These are phyloP conservation scores for Grantiella picta DNA, from an alignment of 2,113 vertebrate genomes.

Conservation along the genomic window DNA sequence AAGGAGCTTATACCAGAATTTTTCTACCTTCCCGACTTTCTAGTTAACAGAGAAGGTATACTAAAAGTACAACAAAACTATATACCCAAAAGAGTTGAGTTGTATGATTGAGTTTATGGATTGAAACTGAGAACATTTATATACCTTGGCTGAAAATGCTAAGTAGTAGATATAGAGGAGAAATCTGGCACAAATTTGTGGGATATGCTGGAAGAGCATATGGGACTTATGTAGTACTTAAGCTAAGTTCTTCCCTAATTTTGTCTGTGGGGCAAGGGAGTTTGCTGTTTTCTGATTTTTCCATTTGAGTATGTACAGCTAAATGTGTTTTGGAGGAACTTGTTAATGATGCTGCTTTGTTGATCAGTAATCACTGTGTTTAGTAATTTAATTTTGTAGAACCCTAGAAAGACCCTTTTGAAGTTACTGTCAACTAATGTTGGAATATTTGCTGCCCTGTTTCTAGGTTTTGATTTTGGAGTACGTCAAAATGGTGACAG, in stretches of 20 bases:
- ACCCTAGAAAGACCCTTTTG: neutral
- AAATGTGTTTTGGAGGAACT: neutral
- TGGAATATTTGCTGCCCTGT: neutral
- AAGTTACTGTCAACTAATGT: neutral
- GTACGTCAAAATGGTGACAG: constrained; percentile 94
- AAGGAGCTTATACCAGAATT: constrained; percentile 98
- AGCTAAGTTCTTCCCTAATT: neutral
- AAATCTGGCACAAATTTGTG: neutral
- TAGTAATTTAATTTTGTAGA: neutral
- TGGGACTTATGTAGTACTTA: neutral
- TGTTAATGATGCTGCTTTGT: neutral
- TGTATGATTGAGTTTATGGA: neutral
- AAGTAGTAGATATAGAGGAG: neutral
- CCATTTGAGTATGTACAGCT: neutral
- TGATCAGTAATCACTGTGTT: neutral
- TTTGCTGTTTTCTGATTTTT: neutral
- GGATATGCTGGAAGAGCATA: neutral
- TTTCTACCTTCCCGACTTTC: constrained; percentile 96
- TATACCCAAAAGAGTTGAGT: neutral
- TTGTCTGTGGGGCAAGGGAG: neutral
- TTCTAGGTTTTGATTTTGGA: constrained; percentile 95
- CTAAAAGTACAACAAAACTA: neutral
- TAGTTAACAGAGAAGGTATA: constrained; percentile 96
- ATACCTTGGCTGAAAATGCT: neutral
- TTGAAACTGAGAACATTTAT: neutral